Base-by-base conservation (phyloP, 2,888 invertebrate genomes). In the Protonemura montana region DNA sequence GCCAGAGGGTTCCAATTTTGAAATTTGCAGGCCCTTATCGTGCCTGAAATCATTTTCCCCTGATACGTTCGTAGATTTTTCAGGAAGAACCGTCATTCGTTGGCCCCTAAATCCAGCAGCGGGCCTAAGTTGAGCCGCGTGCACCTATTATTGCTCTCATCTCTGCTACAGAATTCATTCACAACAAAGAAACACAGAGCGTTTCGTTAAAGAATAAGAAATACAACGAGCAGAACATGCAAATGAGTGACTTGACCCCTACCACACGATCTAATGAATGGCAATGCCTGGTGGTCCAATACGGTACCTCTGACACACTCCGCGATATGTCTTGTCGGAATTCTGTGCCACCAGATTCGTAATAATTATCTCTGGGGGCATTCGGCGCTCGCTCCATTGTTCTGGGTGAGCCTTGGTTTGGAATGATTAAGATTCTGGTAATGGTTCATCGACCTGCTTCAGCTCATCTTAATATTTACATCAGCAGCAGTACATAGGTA, bases 351-450 rank as follows among this genome's bases (percentile, higher is more conserved):
- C 35, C 16, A 59, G 59, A 59, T 59, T 59, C 21, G 59, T 59
- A 59, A 59, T 59, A 21, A 59, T 59, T 59, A 10, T 10, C 59
- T 59, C 59, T 3, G 59, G 13, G 59, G 59, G 59, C 21, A 59
- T 59, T 59, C 13, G 59, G 59, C 21, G 59, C 59, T 10, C 59
- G 59, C 6, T 59, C 59, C 16, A 35, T 10, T 59, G 59, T 59
- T 10, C 59, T 59, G 59, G 59, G 16, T 2, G 16, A 59, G 59
- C 59, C 41, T 5, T 41, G 13, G 13, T 21, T 21, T 21, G 59
- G 21, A 59, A 59, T 59, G 59, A 59, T 59, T 59, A 59, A 59
- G 59, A 59, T 59, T 59, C 59, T 59, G 59, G 59, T 59, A 59
- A 59, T 59, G 59, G 59, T 10, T 59, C 59, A 59, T 59, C 21